A percentile compares a stretch with the other conserved stretches of the same genome.
phyloP scores from a whole-genome alignment of 1,140 invertebrate species.

The Drosophila busckii region DNA sequence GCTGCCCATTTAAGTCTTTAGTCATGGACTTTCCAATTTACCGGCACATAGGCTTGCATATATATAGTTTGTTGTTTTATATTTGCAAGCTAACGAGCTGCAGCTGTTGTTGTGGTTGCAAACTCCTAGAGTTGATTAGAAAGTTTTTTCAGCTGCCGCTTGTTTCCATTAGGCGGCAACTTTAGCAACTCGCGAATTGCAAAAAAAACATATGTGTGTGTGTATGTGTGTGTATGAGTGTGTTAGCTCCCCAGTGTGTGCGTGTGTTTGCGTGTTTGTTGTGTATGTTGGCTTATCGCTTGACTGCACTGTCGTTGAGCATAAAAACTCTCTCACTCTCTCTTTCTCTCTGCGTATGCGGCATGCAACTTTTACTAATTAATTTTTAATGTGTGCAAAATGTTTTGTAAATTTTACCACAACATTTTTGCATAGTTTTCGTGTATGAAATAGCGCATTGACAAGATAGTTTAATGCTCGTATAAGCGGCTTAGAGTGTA shows the following conservation, averaged over 20 bases:
- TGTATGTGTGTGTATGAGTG: background rate
- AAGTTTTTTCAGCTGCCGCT: conserved; percentile 53
- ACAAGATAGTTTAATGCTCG: no score
- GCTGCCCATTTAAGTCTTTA: no score
- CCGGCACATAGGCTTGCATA: background rate
- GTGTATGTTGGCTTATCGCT: conserved; percentile 43
- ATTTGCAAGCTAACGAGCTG: conserved; percentile 42
- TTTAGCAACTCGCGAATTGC: conserved; percentile 27
- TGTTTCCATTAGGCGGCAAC: conserved; percentile 32
- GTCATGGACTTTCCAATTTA: no score
- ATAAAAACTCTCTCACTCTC: conserved; percentile 74
- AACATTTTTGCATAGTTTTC: no score
- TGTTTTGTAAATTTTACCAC: conserved; percentile 53
- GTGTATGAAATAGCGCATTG: no score
- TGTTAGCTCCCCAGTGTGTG: background rate
- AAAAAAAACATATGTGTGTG: conserved; percentile 38
- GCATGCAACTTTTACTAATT: conserved; percentile 66
- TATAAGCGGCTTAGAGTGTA: no score
- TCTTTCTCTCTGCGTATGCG: no score
- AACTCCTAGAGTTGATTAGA: conserved; percentile 68
- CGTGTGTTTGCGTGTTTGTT: conserved; percentile 4
- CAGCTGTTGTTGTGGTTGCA: conserved; percentile 22
- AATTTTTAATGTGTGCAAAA: conserved; percentile 74
- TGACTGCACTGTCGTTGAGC: conserved; percentile 56
- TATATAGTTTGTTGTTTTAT: background rate